phyloP scores from a whole-genome alignment of 64 coral and sea anemone genomes.

The Montipora sp. region DNA sequence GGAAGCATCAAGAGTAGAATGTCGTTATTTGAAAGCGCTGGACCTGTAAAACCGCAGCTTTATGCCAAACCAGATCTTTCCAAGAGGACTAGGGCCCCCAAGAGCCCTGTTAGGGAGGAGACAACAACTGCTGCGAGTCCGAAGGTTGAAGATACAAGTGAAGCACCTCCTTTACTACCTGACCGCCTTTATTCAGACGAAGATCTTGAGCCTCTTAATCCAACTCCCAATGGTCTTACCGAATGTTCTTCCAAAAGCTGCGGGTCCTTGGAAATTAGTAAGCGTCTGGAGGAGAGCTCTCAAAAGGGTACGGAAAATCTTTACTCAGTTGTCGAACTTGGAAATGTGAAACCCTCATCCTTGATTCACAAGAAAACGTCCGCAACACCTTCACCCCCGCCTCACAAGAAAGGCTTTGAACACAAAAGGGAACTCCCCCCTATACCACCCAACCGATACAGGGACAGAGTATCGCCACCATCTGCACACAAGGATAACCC shows the following conservation, averaged over 20 bases:
- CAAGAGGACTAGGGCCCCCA: background rate
- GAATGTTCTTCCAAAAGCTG: background rate
- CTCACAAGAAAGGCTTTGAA: background rate
- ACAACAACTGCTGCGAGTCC: background rate
- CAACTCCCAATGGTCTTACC: background rate
- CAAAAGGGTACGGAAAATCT: background rate
- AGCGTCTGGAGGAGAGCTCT: background rate
- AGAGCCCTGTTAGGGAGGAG: background rate
- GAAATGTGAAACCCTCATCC: background rate
- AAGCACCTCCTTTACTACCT: background rate
- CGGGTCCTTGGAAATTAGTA: background rate
- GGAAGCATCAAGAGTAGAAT: constrained; percentile 28
- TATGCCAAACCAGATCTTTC: constrained; percentile 68
- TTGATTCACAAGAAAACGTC: background rate
- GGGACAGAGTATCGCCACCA: background rate
- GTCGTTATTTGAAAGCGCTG: constrained; percentile 50
- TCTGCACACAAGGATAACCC: background rate
- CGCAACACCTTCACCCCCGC: background rate
- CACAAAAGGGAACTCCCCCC: background rate
- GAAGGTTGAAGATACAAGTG: background rate
- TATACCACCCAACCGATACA: constrained; percentile 3
- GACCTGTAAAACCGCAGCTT: background rate
- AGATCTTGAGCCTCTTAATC: constrained; percentile 28
- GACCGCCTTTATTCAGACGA: constrained; percentile 22
- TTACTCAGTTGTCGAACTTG: constrained; percentile 1